Conservation (phyloP, 2,888 invertebrate species). For the Parelbella ahira region DNA sequence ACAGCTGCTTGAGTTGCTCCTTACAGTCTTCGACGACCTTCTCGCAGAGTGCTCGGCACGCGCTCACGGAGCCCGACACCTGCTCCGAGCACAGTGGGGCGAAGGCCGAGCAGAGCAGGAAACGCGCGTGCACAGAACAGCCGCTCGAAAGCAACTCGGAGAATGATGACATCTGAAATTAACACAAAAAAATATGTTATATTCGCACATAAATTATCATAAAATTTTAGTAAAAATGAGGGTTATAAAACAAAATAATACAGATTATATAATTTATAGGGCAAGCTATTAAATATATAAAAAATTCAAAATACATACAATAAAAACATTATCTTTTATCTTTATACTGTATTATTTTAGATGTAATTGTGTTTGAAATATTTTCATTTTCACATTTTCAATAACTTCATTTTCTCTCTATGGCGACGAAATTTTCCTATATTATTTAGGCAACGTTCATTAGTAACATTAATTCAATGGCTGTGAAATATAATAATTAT, state of each 20-base stretch:
- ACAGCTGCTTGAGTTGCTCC: slow-evolving; percentile 85
- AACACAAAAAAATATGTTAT: slow-evolving; percentile 32
- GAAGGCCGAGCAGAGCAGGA: slow-evolving; percentile 94
- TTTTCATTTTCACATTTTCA: too few species aligned
- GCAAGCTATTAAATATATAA: neutral
- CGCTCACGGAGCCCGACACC: slow-evolving; percentile 90
- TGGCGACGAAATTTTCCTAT: too few species aligned
- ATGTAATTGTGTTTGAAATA: too few species aligned
- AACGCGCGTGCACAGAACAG: slow-evolving; percentile 89
- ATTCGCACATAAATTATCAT: slow-evolving; percentile 1
- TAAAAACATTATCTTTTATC: slow-evolving; percentile 10
- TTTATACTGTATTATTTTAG: slow-evolving; percentile 7
- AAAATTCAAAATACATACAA: slow-evolving; percentile 17
- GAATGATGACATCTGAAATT: slow-evolving; percentile 85
- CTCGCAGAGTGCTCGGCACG: slow-evolving; percentile 92
- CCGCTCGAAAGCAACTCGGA: slow-evolving; percentile 87
- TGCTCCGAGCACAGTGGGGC: slow-evolving; percentile 95
- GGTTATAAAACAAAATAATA: too few species aligned
- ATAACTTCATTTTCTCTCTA: too few species aligned
- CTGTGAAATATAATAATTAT: too few species aligned
- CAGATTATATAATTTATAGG: slow-evolving; percentile 9
- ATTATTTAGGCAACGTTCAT: too few species aligned
- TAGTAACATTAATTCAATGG: too few species aligned
- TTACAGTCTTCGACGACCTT: slow-evolving; percentile 86
- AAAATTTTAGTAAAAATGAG: too few species aligned